Evolutionary conservation across 2,888 invertebrate genomes (phyloP), one percentile per base, ranked within the genome.

Genomic region (Drosophila affinis): DNA sequence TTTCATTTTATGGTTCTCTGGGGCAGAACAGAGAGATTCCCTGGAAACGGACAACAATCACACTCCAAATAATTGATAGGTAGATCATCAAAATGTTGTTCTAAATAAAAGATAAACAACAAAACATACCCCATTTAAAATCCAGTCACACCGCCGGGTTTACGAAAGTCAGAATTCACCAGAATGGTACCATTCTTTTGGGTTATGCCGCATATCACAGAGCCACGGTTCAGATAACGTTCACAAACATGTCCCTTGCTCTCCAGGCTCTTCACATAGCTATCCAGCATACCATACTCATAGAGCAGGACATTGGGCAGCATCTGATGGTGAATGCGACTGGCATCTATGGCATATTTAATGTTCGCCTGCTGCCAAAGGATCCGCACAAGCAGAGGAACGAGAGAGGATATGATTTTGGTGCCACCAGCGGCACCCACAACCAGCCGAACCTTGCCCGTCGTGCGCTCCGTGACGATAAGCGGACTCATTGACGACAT

Each of bases 401-500:
- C 94, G 0, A 96, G 94, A 62, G 96, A 94, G 0, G 97, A 96
- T 0, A 97, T 96, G 74, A 98, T 98, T 92, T 96, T 96, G 0
- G 96, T 95, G 12, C 98, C 98, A 0, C 98, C 98, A 0, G 98
- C 97, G 0, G 96, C 98, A 0, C 98, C 98, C 1, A 96, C 92
- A 0, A 96, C 94, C 75, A 96, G 87, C 49, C 93, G 91, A 0
- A 95, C 96, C 9, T 94, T 92, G 0, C 94, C 94, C 3, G 94
- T 91, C 0, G 57, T n/a, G 3, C 77, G 78, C 3, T 92, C 91
- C 0, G 96, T 93, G 2, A 98, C 93, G 46, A 99, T 95, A 14
- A 95, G 93, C 0, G 98, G 98, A 58, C 95, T 94, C 97, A 98
- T 98, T 0, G 98, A 98, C 29, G 98, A 98, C 88, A 98, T 93